Base-by-base conservation (phyloP, 1,140 invertebrate genomes). In the Paracyclopina nana region DNA sequence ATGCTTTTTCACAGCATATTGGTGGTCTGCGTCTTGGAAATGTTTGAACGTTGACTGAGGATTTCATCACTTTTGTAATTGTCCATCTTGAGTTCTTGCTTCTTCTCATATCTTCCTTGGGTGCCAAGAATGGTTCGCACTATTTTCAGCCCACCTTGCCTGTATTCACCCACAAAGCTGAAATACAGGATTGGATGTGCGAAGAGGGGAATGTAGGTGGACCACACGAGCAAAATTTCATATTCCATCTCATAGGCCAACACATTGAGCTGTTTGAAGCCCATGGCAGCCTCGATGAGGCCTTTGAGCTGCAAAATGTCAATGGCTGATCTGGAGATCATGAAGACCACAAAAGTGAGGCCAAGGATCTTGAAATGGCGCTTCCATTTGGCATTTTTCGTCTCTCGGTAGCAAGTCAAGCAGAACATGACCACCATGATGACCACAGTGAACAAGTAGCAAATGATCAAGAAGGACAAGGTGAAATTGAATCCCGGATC, bases 231-330 rank as follows among this genome's bases (percentile, higher is more conserved):
- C 5, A 44, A n/a, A 12, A 44, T 24, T 24, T 44, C 42, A 24
- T 44, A 25, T 24, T 44, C 42, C n/a, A 44, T 44, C 24, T 44
- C 42, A 24, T 44, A 44, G 12, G 16, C 14, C 8, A 30, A n/a
- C 8, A 30, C n/a, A 44, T 18, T 24, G 16, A 20, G n/a, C 5
- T 18, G 42, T 6, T 44, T 44, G 24, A 25, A 20, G 16, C 42
- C 42, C 5, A 12, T 14, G 24, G 16, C 16, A 4, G 42, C 42
- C 12, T 44, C 42, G 4, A 44, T 44, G 24, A 44, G 42, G 12
- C 14, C 42, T 44, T 44, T 25, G 5, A 44, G 24, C 24, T 44
- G 42, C 12, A 44, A 20, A 6, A 20, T 44, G 24, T 44, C 42
- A 14, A 44, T 24, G 16, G 42, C 14, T 2, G 42, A 20, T 14